Percentiles rank a stretch among this genome's conserved stretches.
phyloP scores from a whole-genome alignment of 2,797 vertebrate species.

The Danio tinwini region DNA sequence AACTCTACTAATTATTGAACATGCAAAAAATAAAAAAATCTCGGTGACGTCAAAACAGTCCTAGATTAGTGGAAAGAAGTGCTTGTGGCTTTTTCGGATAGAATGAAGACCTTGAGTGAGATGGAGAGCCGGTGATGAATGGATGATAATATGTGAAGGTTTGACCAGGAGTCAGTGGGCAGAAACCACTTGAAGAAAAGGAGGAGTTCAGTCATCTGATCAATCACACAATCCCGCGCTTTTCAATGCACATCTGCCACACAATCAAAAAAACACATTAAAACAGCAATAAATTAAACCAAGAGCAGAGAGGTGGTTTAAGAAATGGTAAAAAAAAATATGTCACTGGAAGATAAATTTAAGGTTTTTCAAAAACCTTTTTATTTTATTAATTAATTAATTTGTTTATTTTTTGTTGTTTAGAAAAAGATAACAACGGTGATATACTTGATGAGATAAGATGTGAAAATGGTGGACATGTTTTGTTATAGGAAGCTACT shows the following conservation, averaged over 20 bases:
- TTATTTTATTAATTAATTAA: no score
- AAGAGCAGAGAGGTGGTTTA: no score
- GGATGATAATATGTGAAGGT: slow-evolving; percentile 40
- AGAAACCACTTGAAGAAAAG: slow-evolving; percentile 53
- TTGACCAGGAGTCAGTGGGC: slow-evolving; percentile 53
- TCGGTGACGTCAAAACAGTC: slow-evolving; percentile 32
- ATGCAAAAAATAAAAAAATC: slow-evolving; percentile 5
- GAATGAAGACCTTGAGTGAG: slow-evolving; percentile 34
- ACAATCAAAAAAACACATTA: no score
- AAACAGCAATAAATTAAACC: no score
- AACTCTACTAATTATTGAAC: slow-evolving; percentile 29
- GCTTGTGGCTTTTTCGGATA: slow-evolving; percentile 21
- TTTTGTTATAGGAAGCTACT: no score
- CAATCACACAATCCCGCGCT: background rate
- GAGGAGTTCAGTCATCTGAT: slow-evolving; percentile 58
- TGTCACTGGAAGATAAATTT: no score
- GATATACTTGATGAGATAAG: no score
- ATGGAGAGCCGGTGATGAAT: slow-evolving; percentile 51
- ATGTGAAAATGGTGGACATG: no score
- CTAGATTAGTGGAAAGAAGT: slow-evolving; percentile 1
- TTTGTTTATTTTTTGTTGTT: no score
- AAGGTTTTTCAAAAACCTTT: no score
- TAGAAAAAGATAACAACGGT: no score
- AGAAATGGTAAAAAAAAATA: no score
- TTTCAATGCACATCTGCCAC: background rate